Evolutionary conservation across 2,888 invertebrate genomes (phyloP), one percentile per base, ranked within the genome.

Genomic region (Pristionchus exspectatus): DNA sequence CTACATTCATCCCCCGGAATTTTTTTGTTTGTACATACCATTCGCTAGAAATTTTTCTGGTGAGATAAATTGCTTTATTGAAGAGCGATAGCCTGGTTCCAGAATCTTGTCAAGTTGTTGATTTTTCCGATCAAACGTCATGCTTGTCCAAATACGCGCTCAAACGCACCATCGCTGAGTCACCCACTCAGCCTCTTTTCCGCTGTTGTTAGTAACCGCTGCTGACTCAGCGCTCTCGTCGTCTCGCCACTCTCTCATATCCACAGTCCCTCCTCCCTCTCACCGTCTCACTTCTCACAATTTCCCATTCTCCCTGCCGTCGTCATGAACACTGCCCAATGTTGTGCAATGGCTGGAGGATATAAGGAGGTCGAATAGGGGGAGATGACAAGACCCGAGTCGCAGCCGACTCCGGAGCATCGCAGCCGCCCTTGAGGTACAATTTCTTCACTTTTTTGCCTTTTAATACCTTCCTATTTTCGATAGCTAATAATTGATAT

Each of bases 261-360:
- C 10, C 44, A 50, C 44, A 7, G 9, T 50, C 44, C 30, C 27
- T 69, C 16, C 69, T 69, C 69, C 30, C 69, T 27, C 69, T 69
- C 63, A 5, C 30, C 16, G 18, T 74, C 38, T 74, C 74, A 1
- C 38, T 24, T 21, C 74, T 24, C 81, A 7, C 50, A 16, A 44
- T 81, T 33, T 63, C 63, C 63, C 24, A 0, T n/a, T n/a, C 81
- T 30, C 81, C 27, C 74, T 16, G n/a, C 0, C 38, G 74, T 77
- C 24, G 18, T 38, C 44, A 27, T 12, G 50, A 27, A n/a, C 50
- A 69, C 74, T 54, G 24, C 33, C 81, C 81, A 81, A 81, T 81
- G 81, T 81, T 81, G 81, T 81, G 81, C 81, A 81, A 81, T 81
- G 77, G 30, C 72, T 9, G 74, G 30, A 50, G 74, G 18, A 81